Evolutionary conservation across 2,888 invertebrate species (phyloP).

Genomic region (Petrolisthes manimaculis): DNA sequence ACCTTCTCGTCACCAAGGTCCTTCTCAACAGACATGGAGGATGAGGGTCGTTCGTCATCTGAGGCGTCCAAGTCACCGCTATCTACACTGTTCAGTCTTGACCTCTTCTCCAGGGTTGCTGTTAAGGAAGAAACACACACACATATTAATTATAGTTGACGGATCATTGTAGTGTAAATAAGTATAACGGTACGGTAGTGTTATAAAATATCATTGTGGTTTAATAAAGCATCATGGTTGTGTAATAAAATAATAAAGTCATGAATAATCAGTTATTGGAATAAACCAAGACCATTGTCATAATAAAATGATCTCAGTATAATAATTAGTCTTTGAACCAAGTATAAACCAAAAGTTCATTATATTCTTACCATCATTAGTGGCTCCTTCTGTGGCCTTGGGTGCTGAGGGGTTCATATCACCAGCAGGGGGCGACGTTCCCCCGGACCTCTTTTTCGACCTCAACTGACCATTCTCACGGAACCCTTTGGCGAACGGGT

Average conservation of each 20-base stretch:
- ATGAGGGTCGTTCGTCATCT: constrained; percentile 62
- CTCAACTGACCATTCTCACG: constrained; percentile 80
- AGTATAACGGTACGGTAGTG: too few species aligned
- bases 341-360: too few species aligned
- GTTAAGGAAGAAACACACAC: not conserved
- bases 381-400: constrained; percentile 25
- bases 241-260: too few species aligned
- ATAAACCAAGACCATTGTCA: too few species aligned
- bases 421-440: constrained; percentile 56
- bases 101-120: constrained; percentile 59
- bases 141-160: too few species aligned
- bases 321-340: too few species aligned
- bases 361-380: constrained; percentile 53
- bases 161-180: too few species aligned
- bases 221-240: too few species aligned
- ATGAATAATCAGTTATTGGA: too few species aligned
- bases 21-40: constrained; percentile 65
- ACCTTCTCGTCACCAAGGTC: constrained; percentile 62
- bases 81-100: constrained; percentile 60
- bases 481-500: constrained; percentile 95
- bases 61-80: constrained; percentile 60
- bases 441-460: constrained; percentile 64
- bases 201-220: too few species aligned
- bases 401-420: constrained; percentile 56
- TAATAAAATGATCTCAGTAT: too few species aligned